Percentiles rank a stretch among this genome's conserved stretches.
phyloP scores from a whole-genome alignment of 2,113 vertebrate species.

The Dinomys branickii region DNA sequence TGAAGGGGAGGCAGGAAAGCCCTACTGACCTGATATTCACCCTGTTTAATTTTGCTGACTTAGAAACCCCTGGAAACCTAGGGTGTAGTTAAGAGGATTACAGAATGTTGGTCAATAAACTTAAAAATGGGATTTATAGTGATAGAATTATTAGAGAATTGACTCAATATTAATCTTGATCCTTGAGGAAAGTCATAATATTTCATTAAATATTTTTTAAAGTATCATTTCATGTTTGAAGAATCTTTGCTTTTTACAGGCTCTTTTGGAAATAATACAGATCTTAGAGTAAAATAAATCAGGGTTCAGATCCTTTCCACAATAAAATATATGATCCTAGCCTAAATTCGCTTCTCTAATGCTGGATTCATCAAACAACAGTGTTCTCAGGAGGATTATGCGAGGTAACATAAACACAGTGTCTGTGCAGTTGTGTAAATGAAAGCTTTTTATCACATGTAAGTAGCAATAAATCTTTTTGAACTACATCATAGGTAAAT shows the following conservation, averaged over 20 bases:
- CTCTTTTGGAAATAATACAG: not conserved
- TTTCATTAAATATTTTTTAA: conserved; percentile 18
- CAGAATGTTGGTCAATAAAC: not conserved
- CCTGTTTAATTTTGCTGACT: conserved; percentile 21
- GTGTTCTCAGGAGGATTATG: not conserved
- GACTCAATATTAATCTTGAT: not conserved
- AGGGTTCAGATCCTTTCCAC: not conserved
- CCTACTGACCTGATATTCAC: not conserved
- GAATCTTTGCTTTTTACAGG: not conserved
- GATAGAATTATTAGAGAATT: not conserved
- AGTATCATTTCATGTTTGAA: not conserved
- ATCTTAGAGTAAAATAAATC: not conserved
- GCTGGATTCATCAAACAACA: not conserved
- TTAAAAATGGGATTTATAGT: not conserved
- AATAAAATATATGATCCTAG: not conserved
- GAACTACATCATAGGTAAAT: not conserved
- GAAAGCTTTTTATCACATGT: not conserved
- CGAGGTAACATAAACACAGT: not conserved
- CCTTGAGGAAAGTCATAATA: not conserved
- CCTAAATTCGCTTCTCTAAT: not conserved
- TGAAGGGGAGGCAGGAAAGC: not conserved
- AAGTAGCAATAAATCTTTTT: not conserved
- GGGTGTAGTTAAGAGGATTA: conserved; percentile 45
- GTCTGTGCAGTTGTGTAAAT: not conserved
- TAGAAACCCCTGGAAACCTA: not conserved